phyloP scores from a whole-genome alignment of 2,888 invertebrate genomes.

The Aphrophora alni region DNA sequence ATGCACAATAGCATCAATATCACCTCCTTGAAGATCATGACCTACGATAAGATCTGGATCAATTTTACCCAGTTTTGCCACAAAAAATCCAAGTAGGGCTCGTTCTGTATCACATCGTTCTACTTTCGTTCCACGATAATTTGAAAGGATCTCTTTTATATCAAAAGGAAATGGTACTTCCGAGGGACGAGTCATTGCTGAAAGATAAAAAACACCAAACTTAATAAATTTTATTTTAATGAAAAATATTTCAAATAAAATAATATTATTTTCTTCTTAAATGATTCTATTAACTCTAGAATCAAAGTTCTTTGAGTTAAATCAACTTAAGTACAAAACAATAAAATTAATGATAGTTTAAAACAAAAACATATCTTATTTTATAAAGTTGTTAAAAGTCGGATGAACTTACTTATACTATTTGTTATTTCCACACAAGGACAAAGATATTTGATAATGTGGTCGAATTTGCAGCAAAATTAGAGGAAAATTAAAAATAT shows the following conservation, averaged over 20 bases:
- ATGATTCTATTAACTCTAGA: slow-evolving; percentile 21
- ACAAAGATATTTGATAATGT: too few species aligned
- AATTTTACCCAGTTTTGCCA: slow-evolving; percentile 82
- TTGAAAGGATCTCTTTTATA: slow-evolving; percentile 71
- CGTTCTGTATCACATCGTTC: slow-evolving; percentile 76
- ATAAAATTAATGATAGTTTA: too few species aligned
- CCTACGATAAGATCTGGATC: slow-evolving; percentile 96
- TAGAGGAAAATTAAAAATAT: too few species aligned
- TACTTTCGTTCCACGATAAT: slow-evolving; percentile 54
- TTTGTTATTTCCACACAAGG: too few species aligned
- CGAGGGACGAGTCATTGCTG: slow-evolving; percentile 82
- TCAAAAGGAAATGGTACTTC: slow-evolving; percentile 84
- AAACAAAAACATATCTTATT: too few species aligned
- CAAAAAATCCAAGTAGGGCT: slow-evolving; percentile 82
- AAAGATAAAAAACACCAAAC: slow-evolving; percentile 28
- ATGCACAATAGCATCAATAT: slow-evolving; percentile 88
- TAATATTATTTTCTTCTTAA: not conserved
- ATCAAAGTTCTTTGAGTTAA: too few species aligned
- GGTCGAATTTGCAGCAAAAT: too few species aligned
- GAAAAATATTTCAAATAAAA: not conserved
- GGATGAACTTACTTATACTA: too few species aligned
- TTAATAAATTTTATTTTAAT: not conserved
- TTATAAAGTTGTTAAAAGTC: too few species aligned
- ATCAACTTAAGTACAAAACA: too few species aligned
- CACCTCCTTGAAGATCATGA: slow-evolving; percentile 90